Percentiles rank a stretch among this genome's conserved stretches.
phyloP scores from a whole-genome alignment of 2,113 vertebrate genomes.

The Pedetes capensis region DNA sequence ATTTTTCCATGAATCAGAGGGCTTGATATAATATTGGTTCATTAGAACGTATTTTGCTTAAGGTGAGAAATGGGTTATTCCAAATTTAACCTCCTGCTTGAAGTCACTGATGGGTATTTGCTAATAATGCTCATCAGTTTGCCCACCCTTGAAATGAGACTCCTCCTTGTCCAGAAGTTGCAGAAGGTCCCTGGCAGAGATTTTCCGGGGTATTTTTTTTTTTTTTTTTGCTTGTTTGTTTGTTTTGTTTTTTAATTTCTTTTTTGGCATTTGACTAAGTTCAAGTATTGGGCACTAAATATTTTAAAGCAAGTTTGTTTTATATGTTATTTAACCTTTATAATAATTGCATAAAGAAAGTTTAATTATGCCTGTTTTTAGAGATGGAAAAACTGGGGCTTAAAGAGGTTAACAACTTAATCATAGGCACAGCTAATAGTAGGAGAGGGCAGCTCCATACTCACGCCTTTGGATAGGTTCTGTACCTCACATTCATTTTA shows the following conservation, averaged over 20 bases:
- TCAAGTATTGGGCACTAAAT: neutral
- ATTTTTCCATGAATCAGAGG: neutral
- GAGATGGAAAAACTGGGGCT: neutral
- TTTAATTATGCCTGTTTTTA: neutral
- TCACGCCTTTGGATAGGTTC: neutral
- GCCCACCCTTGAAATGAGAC: neutral
- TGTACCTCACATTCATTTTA: neutral
- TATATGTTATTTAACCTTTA: neutral
- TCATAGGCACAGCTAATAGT: neutral
- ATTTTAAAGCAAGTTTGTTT: neutral
- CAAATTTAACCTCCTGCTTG: neutral
- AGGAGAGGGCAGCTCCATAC: neutral
- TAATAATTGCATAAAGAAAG: neutral
- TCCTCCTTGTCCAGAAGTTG: neutral
- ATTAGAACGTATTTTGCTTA: neutral
- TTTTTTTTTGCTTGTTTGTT: neutral
- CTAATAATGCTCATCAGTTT: neutral
- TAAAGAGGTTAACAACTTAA: neutral
- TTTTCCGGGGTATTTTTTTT: neutral
- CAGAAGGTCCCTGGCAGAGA: neutral
- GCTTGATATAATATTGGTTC: neutral
- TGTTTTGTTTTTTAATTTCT: neutral
- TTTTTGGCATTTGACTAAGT: neutral
- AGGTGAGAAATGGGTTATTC: neutral
- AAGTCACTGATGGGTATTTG: neutral